Evolutionary conservation across 2,888 invertebrate species (phyloP), one percentile per base, ranked within the genome.

Genomic region (Parascotia fuliginaria): DNA sequence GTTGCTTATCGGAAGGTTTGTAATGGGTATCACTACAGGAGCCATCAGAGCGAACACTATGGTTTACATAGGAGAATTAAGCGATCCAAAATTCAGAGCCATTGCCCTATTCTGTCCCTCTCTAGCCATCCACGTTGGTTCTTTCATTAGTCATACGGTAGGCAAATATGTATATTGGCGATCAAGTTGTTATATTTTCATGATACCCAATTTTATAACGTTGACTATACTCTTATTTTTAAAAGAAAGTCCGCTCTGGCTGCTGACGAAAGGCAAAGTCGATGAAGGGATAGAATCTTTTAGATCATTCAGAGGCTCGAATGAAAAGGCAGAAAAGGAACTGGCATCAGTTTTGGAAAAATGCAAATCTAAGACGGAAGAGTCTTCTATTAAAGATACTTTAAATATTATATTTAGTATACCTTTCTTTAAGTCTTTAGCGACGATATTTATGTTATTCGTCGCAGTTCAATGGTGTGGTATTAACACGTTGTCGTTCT

Each of bases 191-290:
- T 71, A 67, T 9, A 42, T 83, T 4, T 83, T 74, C 29, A 53
- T 62, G 4, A 28, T 72, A 11, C 76, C 83, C 0, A 75, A 62
- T 48, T n/a, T 77, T 3, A 1, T 77, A 11, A 54, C 75, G 31
- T 63, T 75, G n/a, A 6, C 57, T 0, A 44, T 76, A 9, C 31
- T 81, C 0, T 1, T 80, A 3, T 65, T 69, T 41, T 52, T 83
- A 24, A 78, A 77, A 68, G 85, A 85, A 63, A 85, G 83, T 19
- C 85, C 85, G 0, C 37, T 83, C 3, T 85, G 85, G 85, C 50
- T 85, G 16, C 67, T 85, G 15, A 59, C 72, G 1, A 81, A 81
- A 60, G 81, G 79, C 0, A 77, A 62, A 47, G 61, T 48, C 0
- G 67, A 77, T 1, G 67, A 75, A 55, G 85, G 83, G 0, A 60